phyloP scores from a whole-genome alignment of 2,113 vertebrate species.

The Numida meleagris region DNA sequence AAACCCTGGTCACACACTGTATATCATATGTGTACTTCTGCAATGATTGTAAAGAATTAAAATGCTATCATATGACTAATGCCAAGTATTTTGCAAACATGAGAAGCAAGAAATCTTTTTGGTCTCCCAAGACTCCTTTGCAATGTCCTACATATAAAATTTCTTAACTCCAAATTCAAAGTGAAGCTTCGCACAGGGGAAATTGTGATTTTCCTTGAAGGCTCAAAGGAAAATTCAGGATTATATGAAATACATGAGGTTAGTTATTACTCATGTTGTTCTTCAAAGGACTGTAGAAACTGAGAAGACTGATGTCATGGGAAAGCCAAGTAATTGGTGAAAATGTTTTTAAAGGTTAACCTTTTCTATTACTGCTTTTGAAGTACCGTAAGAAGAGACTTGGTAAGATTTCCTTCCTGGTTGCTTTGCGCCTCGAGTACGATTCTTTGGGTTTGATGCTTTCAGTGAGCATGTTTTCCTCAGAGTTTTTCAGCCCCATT shows the following conservation, averaged over 20 bases:
- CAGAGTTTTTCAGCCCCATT: neutral
- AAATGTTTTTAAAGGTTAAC: conserved; percentile 54
- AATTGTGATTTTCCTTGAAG: conserved; percentile 28
- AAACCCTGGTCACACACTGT: fast-evolving
- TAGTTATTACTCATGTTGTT: conserved; percentile 49
- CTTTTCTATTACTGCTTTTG: conserved; percentile 7
- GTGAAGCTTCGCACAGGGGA: conserved; percentile 16
- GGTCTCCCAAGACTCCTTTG: conserved; percentile 49
- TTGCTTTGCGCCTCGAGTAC: neutral
- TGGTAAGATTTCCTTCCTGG: neutral
- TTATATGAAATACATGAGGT: conserved; percentile 43
- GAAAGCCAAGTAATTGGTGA: conserved; percentile 48
- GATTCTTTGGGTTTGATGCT: neutral
- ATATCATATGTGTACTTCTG: neutral
- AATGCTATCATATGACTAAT: conserved; percentile 60
- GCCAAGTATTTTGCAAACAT: conserved; percentile 56
- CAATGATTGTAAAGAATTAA: conserved; percentile 49
- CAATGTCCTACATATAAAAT: conserved; percentile 15
- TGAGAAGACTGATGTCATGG: conserved; percentile 50
- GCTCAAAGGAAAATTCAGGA: conserved; percentile 48
- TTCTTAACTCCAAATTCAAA: conserved; percentile 26
- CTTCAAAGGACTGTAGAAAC: conserved; percentile 64
- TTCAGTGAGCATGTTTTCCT: neutral
- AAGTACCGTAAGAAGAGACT: neutral
- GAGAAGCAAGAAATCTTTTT: conserved; percentile 59